Evolutionary conservation across 2,113 vertebrate genomes (phyloP), one percentile per base, ranked within the genome.

Genomic region (Myiagra hebetior): DNA sequence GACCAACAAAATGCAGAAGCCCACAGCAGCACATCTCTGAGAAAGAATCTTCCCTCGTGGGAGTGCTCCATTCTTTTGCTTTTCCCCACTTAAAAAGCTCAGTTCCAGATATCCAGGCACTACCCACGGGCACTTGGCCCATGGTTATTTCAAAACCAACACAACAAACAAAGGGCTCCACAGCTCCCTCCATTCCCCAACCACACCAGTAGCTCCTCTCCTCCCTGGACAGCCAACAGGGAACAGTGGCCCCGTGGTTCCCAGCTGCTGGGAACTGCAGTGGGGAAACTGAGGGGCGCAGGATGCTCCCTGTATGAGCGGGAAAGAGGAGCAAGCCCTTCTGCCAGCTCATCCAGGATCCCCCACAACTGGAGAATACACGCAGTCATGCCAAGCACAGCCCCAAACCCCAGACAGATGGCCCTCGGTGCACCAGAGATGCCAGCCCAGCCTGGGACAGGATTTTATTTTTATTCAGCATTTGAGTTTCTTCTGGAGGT

Each of bases 361-460:
- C 16, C 27, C 27, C 47, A 16, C 21, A 26, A 26, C n/a, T 1
- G 2, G 26, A 62, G 42, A 84, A 74, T 11, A 31, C 3, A 10
- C 42, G 39, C 59, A 62, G 27, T 27, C 0, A 0, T 33, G 68
- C 30, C 0, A 1, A 60, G 59, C 4, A 10, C 68, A 53, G 31
- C 39, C 42, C 56, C 37, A 49, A 53, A 41, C 13, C 20, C 30
- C 62, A 47, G 12, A 21, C 24, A 44, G 37, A 11, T 3, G 4
- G 37, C 33, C 42, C 62, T 44, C 67, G n/a, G 28, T 37, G 53
- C 53, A 47, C 28, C 46, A 39, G 52, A n/a, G 52, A 27, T 21
- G 22, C 33, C 81, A 89, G 33, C 35, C 47, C 75, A 76, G 90
- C 67, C 72, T 80, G 73, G 46, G 72, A 59, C 0, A 1, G 27